Evolutionary conservation across 2,888 invertebrate species (phyloP), one percentile per base, ranked within the genome.

Genomic region (Pantelozetes paolii): DNA sequence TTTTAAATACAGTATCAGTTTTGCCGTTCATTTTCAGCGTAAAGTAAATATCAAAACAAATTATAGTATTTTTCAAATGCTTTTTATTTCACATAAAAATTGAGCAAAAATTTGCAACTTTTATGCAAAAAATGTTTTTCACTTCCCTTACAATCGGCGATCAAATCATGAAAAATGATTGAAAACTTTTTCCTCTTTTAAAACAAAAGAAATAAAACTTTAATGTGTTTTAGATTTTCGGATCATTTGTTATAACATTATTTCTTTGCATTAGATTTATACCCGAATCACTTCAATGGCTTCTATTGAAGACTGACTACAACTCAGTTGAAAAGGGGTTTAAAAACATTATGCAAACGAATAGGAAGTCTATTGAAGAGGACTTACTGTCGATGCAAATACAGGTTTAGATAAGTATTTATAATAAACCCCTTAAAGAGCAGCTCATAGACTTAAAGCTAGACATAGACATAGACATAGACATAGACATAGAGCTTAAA

Each of bases 261-360:
- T 62, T 30, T 28, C n/a, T 62, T 62, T 32, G 9, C 32, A 30
- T 18, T 28, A n/a, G 36, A 36, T 36, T 36, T 36, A 62, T 30
- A 28, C 62, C 62, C 5, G 62, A 62, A 62, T 62, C 62, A n/a
- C 62, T 32, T 62, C 62, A 62, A 62, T 62, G 62, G 62, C 32
- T 30, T 8, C 6, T 62, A 32, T 18, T 18, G 32, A 62, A 62
- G 32, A 8, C 20, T 15, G 32, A 62, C 9, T 62, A 62, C n/a
- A 15, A 62, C 18, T 32, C 20, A 2, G 62, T 32, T 11, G 30
- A 30, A 18, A 28, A 28, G 26, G 5, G 3, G 2, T 62, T 62
- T 32, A 13, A 62, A 30, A 28, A n/a, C 15, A 62, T 62, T 13
- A 62, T 62, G 62, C 6, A 32, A 62, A 15, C 26, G 3, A 62